A percentile compares a stretch with the other conserved stretches of the same genome.
Evolutionary conservation across 2,113 vertebrate genomes (phyloP).

Genomic region (Cinclus mexicanus): DNA sequence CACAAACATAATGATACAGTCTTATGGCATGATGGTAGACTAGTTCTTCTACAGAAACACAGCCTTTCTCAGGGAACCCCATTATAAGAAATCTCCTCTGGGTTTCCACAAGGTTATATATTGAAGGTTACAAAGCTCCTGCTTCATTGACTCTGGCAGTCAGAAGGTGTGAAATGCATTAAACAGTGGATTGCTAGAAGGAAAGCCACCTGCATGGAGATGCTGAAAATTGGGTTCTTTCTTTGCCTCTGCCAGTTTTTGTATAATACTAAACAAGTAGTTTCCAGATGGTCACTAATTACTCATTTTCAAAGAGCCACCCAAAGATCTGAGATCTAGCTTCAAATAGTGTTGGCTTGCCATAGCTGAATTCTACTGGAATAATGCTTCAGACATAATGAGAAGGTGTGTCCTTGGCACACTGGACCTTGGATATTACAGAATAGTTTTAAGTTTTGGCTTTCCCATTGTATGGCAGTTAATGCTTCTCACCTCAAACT

Average conservation of each 20-base stretch:
- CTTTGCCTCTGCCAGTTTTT: not conserved
- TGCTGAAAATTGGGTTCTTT: not conserved
- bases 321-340: not conserved
- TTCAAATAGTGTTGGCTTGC: not conserved
- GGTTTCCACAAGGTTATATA: not conserved
- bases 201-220: slow-evolving; percentile 16
- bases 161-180: slow-evolving; percentile 11
- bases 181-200: not conserved
- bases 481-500: not conserved
- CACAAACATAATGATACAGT: not conserved
- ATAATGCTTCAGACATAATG: not conserved
- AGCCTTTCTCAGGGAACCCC: not conserved
- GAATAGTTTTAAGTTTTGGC: not conserved
- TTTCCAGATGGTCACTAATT: not conserved
- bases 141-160: slow-evolving; percentile 14
- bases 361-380: not conserved
- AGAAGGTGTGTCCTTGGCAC: not conserved
- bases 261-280: not conserved
- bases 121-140: slow-evolving; percentile 14
- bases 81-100: slow-evolving; percentile 19
- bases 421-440: not conserved
- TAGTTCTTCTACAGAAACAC: not conserved
- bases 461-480: not conserved
- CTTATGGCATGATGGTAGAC: not conserved
- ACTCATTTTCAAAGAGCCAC: not conserved